Conservation (phyloP, 1,140 invertebrate genomes). For the Physella acuta region DNA sequence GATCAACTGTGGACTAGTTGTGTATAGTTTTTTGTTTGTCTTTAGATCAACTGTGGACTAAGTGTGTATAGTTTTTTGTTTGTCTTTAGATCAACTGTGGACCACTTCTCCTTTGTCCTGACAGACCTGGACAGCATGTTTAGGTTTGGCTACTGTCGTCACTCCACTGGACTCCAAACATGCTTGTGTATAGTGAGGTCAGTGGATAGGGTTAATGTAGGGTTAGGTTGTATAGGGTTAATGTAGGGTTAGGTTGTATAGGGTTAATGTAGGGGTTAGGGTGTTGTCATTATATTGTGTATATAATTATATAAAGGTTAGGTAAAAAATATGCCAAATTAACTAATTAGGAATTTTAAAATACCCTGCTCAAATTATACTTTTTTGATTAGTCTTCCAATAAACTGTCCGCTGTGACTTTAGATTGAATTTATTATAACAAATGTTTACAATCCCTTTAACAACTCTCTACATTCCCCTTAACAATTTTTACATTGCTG, state of each 20-base stretch:
- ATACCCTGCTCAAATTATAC: too few species aligned
- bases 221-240: too few species aligned
- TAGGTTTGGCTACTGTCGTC: slow-evolving; percentile 93
- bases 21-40: not conserved
- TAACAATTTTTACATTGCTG: not conserved
- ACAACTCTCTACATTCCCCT: not conserved
- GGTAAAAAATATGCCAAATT: too few species aligned
- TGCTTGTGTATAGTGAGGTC: slow-evolving; percentile 59
- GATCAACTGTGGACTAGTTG: not conserved
- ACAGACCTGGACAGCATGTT: slow-evolving; percentile 92
- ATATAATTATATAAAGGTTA: too few species aligned
- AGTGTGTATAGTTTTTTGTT: not conserved
- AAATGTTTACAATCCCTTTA: not conserved
- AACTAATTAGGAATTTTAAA: too few species aligned
- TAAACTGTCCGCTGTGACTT: not conserved
- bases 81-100: slow-evolving; percentile 68
- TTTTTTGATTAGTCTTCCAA: not conserved
- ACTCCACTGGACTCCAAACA: slow-evolving; percentile 66
- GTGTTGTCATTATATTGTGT: too few species aligned
- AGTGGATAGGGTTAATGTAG: too few species aligned
- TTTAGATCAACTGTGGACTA: not conserved
- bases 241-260: too few species aligned
- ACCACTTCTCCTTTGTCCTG: slow-evolving; percentile 90
- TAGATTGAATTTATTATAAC: not conserved
- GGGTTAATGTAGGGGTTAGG: too few species aligned